Conservation (phyloP, 2,797 vertebrate genomes). For the Alexandromys oeconomus region DNA sequence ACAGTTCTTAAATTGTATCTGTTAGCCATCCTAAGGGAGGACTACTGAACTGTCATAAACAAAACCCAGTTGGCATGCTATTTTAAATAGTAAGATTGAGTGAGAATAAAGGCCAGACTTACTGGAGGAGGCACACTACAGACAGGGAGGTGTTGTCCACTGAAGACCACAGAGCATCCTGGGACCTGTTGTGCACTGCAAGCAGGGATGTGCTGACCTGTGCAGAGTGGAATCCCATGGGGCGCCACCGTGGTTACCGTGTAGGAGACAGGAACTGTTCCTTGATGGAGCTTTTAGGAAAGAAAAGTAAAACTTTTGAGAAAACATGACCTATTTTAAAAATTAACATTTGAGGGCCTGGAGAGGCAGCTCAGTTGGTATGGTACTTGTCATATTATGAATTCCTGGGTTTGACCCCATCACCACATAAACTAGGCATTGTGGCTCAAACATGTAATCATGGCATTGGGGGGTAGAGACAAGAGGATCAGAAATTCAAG, state of each 20-base stretch:
- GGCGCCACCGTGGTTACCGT: slow-evolving; percentile 96
- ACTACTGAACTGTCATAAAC: not conserved
- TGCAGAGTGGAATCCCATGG: slow-evolving; percentile 96
- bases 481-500: not conserved
- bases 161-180: slow-evolving; percentile 97
- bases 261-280: slow-evolving; percentile 96
- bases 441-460: not conserved
- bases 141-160: slow-evolving; percentile 97
- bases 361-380: not conserved
- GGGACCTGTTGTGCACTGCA: slow-evolving; percentile 96
- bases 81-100: not conserved
- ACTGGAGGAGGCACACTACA: slow-evolving; percentile 93
- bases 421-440: not conserved
- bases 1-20: slow-evolving; percentile 4
- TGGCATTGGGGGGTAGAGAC: not conserved
- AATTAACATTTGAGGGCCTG: slow-evolving; percentile 18
- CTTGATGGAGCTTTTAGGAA: slow-evolving; percentile 93
- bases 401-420: not conserved
- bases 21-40: not conserved
- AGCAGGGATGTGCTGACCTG: slow-evolving; percentile 95
- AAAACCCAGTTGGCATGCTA: not conserved
- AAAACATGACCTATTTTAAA: slow-evolving; percentile 63
- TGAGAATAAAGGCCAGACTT: slow-evolving; percentile 83
- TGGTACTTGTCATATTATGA: not conserved
- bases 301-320: slow-evolving; percentile 39